phyloP scores from a whole-genome alignment of 2,113 vertebrate genomes.

The Actinemys pallida region DNA sequence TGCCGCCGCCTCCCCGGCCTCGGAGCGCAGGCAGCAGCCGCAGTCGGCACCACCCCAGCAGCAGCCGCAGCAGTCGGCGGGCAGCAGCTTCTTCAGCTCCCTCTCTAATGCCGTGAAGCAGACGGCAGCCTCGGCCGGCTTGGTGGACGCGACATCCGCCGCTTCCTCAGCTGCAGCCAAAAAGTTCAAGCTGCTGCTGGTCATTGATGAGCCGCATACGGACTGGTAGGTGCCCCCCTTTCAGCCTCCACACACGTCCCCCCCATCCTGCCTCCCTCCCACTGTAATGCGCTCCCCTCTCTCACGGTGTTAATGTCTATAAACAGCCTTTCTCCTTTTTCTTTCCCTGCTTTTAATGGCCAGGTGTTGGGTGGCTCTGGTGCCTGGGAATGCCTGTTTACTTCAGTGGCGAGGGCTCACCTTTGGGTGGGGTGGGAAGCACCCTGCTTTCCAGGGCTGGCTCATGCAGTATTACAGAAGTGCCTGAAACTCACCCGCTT shows the following conservation, averaged over 20 bases:
- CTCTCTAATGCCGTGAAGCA: constrained; percentile 96
- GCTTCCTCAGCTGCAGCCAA: constrained; percentile 64
- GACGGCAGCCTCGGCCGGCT: constrained; percentile 88
- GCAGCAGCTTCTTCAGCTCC: constrained; percentile 94
- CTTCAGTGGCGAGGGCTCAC: not conserved
- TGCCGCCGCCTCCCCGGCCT: constrained; percentile 67
- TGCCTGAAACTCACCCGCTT: not conserved
- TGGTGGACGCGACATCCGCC: constrained; percentile 86
- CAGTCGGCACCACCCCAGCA: constrained; percentile 69
- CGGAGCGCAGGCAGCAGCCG: constrained; percentile 66
- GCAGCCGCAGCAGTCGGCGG: constrained; percentile 72
- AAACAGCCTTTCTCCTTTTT: not conserved
- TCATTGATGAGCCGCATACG: constrained; percentile 92
- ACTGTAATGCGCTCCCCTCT: too few relatives aligned
- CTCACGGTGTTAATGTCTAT: not conserved
- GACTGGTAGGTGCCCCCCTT: constrained; percentile 88
- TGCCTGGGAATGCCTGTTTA: not conserved
- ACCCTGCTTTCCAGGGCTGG: not conserved
- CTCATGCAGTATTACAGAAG: not conserved
- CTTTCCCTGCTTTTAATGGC: too few relatives aligned
- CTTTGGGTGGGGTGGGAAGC: not conserved
- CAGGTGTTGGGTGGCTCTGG: not conserved
- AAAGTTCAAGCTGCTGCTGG: constrained; percentile 93
- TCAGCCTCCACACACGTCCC: not conserved
- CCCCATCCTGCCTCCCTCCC: not conserved